Evolutionary conservation across 53 echinoderm and acorn worm genomes (phyloP), one percentile per base, ranked within the genome.

Genomic region (Mesocentrotus franciscanus): DNA sequence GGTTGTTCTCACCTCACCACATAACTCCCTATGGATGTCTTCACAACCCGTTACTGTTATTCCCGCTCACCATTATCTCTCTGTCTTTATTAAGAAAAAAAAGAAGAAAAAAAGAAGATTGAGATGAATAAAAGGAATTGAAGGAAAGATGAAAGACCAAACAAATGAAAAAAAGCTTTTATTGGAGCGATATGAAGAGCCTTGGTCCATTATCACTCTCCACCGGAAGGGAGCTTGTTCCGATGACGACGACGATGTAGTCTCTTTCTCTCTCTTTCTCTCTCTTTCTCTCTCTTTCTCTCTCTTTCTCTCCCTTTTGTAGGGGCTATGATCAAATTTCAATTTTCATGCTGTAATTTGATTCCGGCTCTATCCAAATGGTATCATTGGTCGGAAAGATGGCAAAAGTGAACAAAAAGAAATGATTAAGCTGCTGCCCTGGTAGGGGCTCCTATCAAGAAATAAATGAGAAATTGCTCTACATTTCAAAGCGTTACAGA

Each of bases 301-400:
- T 58, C 16, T 85, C 58, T 85, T 49, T 85, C 36, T 39, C 79
- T 24, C 58, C 74, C 75, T 75, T 81, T 56, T 56, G 56, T n/a
- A 27, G 58, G 85, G 57, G 57, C 57, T 87, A 58, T 58, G 87
- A 87, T 87, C 87, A 87, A 87, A 87, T 87, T 87, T 87, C 87
- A 87, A 87, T 87, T 87, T 87, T 87, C 87, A 87, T 20, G 87
- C 87, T 87, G 87, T 87, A 87, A 87, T 87, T 87, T 87, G 87
- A 87, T 87, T 59, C 59, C 87, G 4, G 12, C 58, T 87, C 2
- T 56, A 58, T 87, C 87, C 87, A 58, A 87, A 87, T 58, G 58
- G 87, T 87, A 87, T 87, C 87, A 87, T 87, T 87, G 27, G 87
- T 87, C 27, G 16, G 30, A n/a, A 42, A 81, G n/a, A 87, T 11